A percentile compares a stretch with the other conserved stretches of the same genome.
phyloP scores from a whole-genome alignment of 1,140 invertebrate genomes.

The Brachionus plicatilis region DNA sequence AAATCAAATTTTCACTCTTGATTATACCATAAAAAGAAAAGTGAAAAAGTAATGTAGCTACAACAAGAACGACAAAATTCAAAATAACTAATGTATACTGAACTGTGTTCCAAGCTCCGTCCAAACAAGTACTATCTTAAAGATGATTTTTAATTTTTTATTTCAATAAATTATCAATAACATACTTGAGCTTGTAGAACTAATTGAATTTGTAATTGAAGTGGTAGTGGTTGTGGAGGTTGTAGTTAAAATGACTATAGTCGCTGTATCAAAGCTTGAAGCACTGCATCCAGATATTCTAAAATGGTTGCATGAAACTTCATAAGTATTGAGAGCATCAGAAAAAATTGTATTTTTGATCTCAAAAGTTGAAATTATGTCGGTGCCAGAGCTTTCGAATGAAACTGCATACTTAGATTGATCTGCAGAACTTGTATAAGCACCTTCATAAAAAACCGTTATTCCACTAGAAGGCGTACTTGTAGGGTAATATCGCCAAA shows the following conservation, averaged over 20 bases:
- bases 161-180: not conserved
- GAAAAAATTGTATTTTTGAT: not conserved
- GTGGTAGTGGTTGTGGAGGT: not conserved
- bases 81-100: slow-evolving; percentile 33
- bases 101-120: not conserved
- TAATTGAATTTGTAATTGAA: not conserved
- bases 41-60: slow-evolving; percentile 13
- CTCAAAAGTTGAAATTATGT: not conserved
- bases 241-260: not conserved
- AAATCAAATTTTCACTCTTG: not conserved
- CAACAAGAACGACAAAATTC: not conserved
- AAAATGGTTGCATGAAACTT: not conserved
- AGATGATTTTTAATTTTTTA: not conserved
- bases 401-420: slow-evolving; percentile 16
- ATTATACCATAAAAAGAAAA: slow-evolving; percentile 24
- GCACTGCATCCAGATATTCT: not conserved
- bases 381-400: not conserved
- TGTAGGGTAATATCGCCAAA: slow-evolving; percentile 15
- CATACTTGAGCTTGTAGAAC: not conserved
- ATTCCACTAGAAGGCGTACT: not conserved
- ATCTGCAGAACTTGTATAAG: not conserved
- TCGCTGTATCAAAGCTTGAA: not conserved
- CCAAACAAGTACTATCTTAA: not conserved
- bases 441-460: not conserved
- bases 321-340: not conserved